phyloP scores from a whole-genome alignment of 92 coral and sea anemone genomes.

The Bergia puertoricense region DNA sequence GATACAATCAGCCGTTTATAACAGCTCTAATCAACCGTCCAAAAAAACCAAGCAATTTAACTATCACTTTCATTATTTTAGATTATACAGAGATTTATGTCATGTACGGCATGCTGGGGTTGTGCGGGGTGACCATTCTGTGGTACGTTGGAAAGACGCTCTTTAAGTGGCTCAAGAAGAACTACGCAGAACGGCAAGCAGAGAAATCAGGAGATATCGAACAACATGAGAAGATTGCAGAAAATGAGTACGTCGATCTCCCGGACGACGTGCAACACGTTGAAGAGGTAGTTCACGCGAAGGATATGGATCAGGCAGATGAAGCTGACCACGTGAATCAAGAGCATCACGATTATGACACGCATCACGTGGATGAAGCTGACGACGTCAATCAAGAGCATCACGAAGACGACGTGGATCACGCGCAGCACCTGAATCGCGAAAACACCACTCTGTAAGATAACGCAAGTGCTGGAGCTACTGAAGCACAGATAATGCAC shows the following conservation, averaged over 20 bases:
- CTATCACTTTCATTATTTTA: neutral
- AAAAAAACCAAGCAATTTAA: neutral
- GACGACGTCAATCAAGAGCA: neutral
- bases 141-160: constrained; percentile 6
- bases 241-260: neutral
- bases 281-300: neutral
- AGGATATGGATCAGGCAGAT: neutral
- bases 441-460: neutral
- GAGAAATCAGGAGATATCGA: neutral
- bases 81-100: constrained; percentile 23
- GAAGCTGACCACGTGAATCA: neutral
- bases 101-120: constrained; percentile 7
- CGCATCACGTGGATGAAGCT: neutral
- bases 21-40: neutral
- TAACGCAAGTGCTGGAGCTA: neutral
- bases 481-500: too few relatives aligned
- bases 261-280: neutral
- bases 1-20: too few relatives aligned
- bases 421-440: neutral
- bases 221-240: too few relatives aligned
- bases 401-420: neutral
- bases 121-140: neutral
- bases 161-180: neutral
- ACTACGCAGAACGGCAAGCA: neutral
- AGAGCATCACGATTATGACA: neutral